These are phyloP conservation scores for Macroteleia sp. DNA, from an alignment of 2,888 invertebrate genomes.

Conservation along the genomic window DNA sequence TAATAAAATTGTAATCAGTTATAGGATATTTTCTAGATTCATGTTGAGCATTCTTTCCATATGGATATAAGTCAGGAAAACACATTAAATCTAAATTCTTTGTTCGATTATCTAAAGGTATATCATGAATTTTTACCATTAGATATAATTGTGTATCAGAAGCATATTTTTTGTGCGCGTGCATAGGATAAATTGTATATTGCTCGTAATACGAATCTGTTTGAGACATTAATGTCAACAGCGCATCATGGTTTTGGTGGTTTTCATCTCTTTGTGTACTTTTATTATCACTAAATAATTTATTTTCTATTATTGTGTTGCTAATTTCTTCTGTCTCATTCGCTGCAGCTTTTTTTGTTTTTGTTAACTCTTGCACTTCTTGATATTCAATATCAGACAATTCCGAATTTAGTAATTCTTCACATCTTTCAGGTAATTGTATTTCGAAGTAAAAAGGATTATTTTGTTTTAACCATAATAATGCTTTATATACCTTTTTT, in stretches of 20 bases:
- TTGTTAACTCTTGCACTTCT: neutral
- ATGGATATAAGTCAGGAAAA: no score
- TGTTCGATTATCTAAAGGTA: conserved; percentile 61
- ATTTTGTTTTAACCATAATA: no score
- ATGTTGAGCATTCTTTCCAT: conserved; percentile 58
- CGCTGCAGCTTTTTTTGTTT: no score
- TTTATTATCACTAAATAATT: no score
- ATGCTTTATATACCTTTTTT: no score
- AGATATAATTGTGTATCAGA: conserved; percentile 16
- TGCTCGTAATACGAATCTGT: conserved; percentile 17
- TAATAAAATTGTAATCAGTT: conserved; percentile 63
- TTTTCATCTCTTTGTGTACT: neutral
- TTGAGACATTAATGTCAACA: conserved; percentile 27
- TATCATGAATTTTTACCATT: conserved; percentile 59
- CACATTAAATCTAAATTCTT: conserved; percentile 62
- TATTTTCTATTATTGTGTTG: no score
- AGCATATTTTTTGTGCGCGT: no score
- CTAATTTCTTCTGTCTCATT: no score
- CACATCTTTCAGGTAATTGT: no score
- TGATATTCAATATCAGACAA: neutral
- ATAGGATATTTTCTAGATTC: conserved; percentile 50
- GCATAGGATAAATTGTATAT: neutral
- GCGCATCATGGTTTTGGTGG: conserved; percentile 19
- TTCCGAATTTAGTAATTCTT: neutral
- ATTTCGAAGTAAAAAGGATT: no score